phyloP scores from a whole-genome alignment of 2,797 vertebrate species.

The Harpagifer antarcticus region DNA sequence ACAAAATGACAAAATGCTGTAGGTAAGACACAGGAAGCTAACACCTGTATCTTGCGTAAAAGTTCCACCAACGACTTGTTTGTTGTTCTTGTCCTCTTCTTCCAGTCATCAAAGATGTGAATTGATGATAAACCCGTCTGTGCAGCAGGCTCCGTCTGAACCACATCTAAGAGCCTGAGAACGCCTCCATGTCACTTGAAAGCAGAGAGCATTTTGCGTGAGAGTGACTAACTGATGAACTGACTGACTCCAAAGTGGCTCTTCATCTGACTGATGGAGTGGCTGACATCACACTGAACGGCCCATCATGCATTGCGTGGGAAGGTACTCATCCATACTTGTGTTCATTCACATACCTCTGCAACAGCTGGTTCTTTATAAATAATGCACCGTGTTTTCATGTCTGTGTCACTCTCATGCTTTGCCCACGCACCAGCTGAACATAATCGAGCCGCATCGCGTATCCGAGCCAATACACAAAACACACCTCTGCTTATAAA shows the following conservation, averaged over 20 bases:
- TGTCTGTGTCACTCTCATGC: conserved; percentile 28
- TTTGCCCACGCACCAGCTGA: conserved; percentile 32
- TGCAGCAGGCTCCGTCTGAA: no score
- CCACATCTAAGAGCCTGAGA: no score
- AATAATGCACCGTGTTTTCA: conserved; percentile 48
- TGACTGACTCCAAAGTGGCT: conserved; percentile 33
- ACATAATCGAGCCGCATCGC: conserved; percentile 25
- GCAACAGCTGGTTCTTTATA: conserved; percentile 36
- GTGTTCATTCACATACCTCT: conserved; percentile 1
- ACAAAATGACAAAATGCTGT: no score
- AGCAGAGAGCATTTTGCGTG: no score
- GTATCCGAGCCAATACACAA: conserved; percentile 9
- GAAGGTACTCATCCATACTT: conserved; percentile 7
- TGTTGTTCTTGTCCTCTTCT: neutral
- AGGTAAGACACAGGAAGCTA: no score
- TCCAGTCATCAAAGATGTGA: no score
- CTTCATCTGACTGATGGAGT: conserved; percentile 14
- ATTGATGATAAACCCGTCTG: no score
- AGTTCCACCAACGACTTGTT: no score
- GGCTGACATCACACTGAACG: conserved; percentile 16
- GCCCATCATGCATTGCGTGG: conserved; percentile 26
- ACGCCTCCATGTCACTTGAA: no score
- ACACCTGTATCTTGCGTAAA: no score
- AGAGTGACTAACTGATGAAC: conserved; percentile 9
- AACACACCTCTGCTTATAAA: conserved; percentile 8